Percentiles rank a stretch among this genome's conserved stretches.
phyloP scores from a whole-genome alignment of 2,888 invertebrate species.

The Phytoseiulus persimilis region DNA sequence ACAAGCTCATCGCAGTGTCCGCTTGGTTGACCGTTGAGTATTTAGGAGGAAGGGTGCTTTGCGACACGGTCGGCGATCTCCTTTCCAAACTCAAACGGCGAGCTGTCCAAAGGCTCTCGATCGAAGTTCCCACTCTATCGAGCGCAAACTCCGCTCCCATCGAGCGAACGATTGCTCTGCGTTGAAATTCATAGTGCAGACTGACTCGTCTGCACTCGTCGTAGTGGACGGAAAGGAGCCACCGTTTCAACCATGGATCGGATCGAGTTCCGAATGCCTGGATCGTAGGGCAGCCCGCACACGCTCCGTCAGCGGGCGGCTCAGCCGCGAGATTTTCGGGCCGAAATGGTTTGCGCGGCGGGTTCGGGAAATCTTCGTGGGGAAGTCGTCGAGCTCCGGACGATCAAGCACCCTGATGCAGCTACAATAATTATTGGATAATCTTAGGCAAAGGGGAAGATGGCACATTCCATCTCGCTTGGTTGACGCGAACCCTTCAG shows the following conservation, averaged over 20 bases:
- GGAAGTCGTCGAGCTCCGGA: not conserved
- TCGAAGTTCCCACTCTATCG: not conserved
- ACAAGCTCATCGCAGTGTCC: not conserved
- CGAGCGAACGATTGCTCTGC: no score
- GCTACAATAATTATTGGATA: constrained; percentile 5
- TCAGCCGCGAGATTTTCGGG: no score
- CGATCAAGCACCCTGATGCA: not conserved
- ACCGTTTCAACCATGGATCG: no score
- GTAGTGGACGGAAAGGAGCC: no score
- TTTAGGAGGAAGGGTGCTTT: not conserved
- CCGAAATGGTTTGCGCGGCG: no score
- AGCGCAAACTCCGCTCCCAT: no score
- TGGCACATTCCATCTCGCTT: not conserved
- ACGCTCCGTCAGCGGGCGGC: no score
- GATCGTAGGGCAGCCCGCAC: no score
- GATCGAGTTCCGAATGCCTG: no score
- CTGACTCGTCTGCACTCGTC: no score
- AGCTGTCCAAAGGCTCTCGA: not conserved
- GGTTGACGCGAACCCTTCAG: not conserved
- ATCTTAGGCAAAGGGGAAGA: not conserved
- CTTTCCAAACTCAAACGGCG: not conserved
- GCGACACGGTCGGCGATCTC: not conserved
- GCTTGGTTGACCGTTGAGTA: not conserved
- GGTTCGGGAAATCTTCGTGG: not conserved
- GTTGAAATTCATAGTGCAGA: no score